phyloP scores from a whole-genome alignment of 2,888 invertebrate species.

The Xanthorhoe designata region DNA sequence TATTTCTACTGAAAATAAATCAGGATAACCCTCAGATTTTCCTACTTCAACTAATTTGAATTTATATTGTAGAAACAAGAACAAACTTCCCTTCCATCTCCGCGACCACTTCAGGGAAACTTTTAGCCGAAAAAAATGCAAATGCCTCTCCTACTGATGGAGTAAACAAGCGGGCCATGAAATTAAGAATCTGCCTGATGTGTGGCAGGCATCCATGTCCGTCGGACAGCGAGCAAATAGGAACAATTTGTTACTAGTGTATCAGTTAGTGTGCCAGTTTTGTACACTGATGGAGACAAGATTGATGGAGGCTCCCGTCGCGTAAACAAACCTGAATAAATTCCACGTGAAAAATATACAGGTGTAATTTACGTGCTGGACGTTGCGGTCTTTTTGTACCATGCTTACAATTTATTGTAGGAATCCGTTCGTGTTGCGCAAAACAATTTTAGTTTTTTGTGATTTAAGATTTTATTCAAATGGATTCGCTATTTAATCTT shows the following conservation, averaged over 20 bases:
- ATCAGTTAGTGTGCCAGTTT: constrained; percentile 54
- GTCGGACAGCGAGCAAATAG: constrained; percentile 72
- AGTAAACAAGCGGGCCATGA: constrained; percentile 71
- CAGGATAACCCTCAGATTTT: not conserved
- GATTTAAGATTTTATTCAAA: not conserved
- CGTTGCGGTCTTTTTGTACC: constrained; percentile 26
- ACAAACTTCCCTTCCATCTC: constrained; percentile 11
- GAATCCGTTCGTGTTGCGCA: not conserved
- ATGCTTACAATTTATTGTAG: constrained; percentile 27
- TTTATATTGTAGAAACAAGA: constrained; percentile 15
- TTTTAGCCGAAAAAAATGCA: constrained; percentile 33
- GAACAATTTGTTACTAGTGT: constrained; percentile 67
- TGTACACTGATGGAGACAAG: constrained; percentile 49
- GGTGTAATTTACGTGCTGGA: constrained; percentile 27
- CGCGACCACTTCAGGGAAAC: constrained; percentile 14
- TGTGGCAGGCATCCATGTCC: constrained; percentile 54
- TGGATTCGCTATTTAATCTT: not conserved
- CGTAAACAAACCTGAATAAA: constrained; percentile 37
- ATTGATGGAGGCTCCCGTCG: constrained; percentile 53
- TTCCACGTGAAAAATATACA: constrained; percentile 35
- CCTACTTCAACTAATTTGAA: constrained; percentile 10
- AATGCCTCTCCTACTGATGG: constrained; percentile 43
- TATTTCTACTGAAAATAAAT: not conserved
- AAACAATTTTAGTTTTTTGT: not conserved
- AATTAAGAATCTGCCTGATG: constrained; percentile 75